Base-by-base conservation (phyloP, 2,113 vertebrate genomes). In the Ploceus nigricollis region DNA sequence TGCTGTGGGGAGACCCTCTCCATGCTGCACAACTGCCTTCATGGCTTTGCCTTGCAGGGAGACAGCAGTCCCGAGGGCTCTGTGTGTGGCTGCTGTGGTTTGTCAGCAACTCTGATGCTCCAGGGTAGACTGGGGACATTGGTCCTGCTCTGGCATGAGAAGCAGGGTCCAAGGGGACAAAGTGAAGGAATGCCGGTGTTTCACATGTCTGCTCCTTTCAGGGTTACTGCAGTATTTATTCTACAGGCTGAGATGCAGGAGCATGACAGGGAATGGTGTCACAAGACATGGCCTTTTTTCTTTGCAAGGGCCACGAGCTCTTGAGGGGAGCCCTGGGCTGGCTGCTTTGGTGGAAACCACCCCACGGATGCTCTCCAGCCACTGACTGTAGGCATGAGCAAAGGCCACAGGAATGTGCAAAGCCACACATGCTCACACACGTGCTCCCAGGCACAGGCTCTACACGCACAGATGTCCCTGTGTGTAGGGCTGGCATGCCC, bases 81-180 rank as follows among this genome's bases (percentile, higher is more conserved):
- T 6, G 3, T 15, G 6, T 10, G 6, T 5, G n/a, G 12, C 40
- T 5, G 1, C 28, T 61, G n/a, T 5, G 1, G 13, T 53, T 81
- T 56, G 50, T 22, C 33, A 69, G 64, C 1, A 2, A 64, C 3
- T 3, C 44, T 13, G 3, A 40, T 33, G 39, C 30, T 71, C 27
- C 31, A 18, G 35, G 37, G 42, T 35, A 45, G 33, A 44, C 19
- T 70, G 19, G 53, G 54, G 33, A 83, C 4, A 10, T 15, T 4
- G 1, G 8, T 45, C 15, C 21, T 13, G 0, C 33, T 19, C 48
- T 0, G 0, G 35, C 11, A 13, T 3, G 2, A 1, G 4, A 40
- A 54, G 45, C 30, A 20, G 72, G 9, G 37, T 48, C 50, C 54
- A n/a, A 42, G 15, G 11, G 19, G 24, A 44, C 19, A 18, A 50